Evolutionary conservation across 1,140 invertebrate genomes (phyloP).

Genomic region (Listronotus oregonensis): DNA sequence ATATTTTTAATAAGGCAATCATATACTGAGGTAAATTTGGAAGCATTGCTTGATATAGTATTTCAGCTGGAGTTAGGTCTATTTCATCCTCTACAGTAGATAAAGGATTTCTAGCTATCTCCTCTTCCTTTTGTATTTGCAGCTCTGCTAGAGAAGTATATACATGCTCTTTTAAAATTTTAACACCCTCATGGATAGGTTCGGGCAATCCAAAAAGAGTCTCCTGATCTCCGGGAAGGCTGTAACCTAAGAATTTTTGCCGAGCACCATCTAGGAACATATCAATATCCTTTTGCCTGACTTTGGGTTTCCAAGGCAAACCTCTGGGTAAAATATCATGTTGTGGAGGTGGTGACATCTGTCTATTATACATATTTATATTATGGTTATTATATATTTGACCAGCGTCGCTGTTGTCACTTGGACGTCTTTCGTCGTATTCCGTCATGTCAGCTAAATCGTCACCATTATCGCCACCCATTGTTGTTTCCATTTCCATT

Average conservation of each 20-base stretch:
- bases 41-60: conserved; percentile 88
- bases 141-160: conserved; percentile 83
- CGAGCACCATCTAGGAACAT: conserved; percentile 88
- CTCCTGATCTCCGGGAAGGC: conserved; percentile 79
- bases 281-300: conserved; percentile 92
- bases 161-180: conserved; percentile 86
- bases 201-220: conserved; percentile 89
- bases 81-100: conserved; percentile 70
- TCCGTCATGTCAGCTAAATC: conserved; percentile 56
- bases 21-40: conserved; percentile 95
- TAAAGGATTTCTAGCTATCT: conserved; percentile 72
- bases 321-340: conserved; percentile 31
- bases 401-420: conserved; percentile 57
- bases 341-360: conserved; percentile 24
- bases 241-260: conserved; percentile 92
- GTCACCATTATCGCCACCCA: conserved; percentile 57
- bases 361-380: conserved; percentile 59
- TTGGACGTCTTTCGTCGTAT: conserved; percentile 59
- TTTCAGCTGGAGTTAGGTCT: conserved; percentile 80
- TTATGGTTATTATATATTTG: conserved; percentile 46
- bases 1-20: conserved; percentile 95
- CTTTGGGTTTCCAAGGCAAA: conserved; percentile 95
- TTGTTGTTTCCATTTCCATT: conserved; percentile 68
- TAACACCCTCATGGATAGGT: conserved; percentile 94
- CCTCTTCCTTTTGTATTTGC: conserved; percentile 83